A percentile compares a stretch with the other conserved stretches of the same genome.
Conservation (phyloP, 2,113 vertebrate species). For the Callipepla californica region DNA sequence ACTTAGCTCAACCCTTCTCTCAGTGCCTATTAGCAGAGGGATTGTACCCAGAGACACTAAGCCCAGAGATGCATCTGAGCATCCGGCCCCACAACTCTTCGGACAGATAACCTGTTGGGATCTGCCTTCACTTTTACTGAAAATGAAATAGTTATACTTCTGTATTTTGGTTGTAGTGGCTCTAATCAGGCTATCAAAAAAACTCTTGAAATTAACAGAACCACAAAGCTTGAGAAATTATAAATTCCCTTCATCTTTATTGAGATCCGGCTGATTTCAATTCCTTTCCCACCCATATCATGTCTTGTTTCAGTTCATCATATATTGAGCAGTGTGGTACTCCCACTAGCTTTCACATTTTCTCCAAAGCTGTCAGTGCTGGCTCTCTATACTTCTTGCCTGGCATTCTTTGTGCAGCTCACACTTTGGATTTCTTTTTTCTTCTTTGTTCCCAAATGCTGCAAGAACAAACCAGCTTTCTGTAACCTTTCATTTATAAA, state of each 20-base stretch:
- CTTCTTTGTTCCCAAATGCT: constrained; percentile 2
- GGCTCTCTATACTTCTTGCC: not conserved
- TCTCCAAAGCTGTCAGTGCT: not conserved
- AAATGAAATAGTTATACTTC: not conserved
- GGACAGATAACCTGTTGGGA: not conserved
- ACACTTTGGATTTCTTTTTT: not conserved
- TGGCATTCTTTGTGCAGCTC: not conserved
- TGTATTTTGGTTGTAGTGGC: not conserved
- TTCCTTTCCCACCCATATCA: not conserved
- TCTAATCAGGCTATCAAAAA: not conserved
- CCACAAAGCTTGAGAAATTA: not conserved
- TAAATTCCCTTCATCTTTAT: not conserved
- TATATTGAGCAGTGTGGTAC: not conserved
- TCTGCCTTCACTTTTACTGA: not conserved
- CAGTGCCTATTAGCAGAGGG: rapidly evolving
- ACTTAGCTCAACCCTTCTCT: not conserved
- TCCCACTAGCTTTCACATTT: not conserved
- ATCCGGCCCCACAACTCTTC: no score
- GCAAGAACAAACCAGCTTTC: not conserved
- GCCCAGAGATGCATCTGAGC: not conserved
- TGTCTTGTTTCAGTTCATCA: not conserved
- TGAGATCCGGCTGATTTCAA: not conserved
- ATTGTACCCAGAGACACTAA: not conserved
- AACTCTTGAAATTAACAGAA: not conserved
- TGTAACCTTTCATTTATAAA: constrained; percentile 25